A percentile compares a stretch with the other conserved stretches of the same genome.
These are phyloP conservation scores for Corynorhinus townsendii DNA, from an alignment of 2,113 vertebrate genomes.

Conservation along the genomic window DNA sequence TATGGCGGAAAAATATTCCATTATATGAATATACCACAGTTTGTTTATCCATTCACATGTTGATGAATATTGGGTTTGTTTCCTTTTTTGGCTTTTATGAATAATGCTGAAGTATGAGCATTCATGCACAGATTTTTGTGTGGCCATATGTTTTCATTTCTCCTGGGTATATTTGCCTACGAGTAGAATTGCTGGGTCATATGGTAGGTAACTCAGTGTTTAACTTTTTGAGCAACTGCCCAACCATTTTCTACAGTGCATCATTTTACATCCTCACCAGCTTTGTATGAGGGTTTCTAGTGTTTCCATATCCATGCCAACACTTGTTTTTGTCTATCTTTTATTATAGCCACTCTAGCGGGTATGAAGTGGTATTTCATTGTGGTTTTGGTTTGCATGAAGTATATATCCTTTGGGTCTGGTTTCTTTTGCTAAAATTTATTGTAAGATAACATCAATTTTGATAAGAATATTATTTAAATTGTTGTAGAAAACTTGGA, in stretches of 20 bases:
- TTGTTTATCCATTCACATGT: neutral
- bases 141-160: neutral
- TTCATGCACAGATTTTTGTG: neutral
- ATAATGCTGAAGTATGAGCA: neutral
- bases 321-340: neutral
- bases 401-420: neutral
- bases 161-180: neutral
- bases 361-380: neutral
- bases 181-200: neutral
- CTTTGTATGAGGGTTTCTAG: neutral
- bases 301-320: neutral
- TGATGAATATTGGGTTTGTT: neutral
- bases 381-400: constrained; percentile 1
- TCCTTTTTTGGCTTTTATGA: neutral
- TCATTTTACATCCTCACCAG: neutral
- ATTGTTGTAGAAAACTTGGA: constrained; percentile 13
- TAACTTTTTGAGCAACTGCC: neutral
- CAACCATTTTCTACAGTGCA: neutral
- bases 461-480: neutral
- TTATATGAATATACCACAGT: neutral
- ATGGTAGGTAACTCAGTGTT: neutral
- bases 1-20: neutral
- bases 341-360: neutral
- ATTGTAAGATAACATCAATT: neutral
- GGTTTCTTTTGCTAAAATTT: neutral